Conservation (phyloP, 1,140 invertebrate species). For the Scaptodrosophila lebanonensis region DNA sequence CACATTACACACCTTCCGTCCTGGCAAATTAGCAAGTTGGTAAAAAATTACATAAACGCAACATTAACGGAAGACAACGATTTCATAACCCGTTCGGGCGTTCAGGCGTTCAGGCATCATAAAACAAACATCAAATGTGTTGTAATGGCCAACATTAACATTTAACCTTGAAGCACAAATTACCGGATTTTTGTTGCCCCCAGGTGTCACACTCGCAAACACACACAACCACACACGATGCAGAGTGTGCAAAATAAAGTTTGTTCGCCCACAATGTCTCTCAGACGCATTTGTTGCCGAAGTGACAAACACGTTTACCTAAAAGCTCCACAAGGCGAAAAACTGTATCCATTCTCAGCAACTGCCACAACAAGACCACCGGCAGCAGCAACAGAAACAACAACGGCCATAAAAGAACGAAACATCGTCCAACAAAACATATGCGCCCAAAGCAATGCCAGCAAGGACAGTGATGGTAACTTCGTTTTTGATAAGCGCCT, state of each 20-base stretch:
- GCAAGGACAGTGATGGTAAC: too few species aligned
- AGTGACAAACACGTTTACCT: slow-evolving; percentile 7
- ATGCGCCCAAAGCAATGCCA: too few species aligned
- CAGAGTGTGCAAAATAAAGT: slow-evolving; percentile 19
- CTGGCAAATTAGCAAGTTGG: slow-evolving; percentile 50
- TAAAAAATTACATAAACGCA: slow-evolving; percentile 58
- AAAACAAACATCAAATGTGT: slow-evolving; percentile 62
- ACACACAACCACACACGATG: not conserved
- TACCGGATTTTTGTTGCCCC: slow-evolving; percentile 69
- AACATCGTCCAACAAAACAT: too few species aligned
- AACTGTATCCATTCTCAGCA: too few species aligned
- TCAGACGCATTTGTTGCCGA: slow-evolving; percentile 30
- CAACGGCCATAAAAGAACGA: not conserved
- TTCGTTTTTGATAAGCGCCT: too few species aligned
- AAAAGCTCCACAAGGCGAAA: too few species aligned
- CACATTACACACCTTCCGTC: slow-evolving; percentile 30
- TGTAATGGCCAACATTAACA: slow-evolving; percentile 68
- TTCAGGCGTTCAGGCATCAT: slow-evolving; percentile 4
- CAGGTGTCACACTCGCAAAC: slow-evolving; percentile 24
- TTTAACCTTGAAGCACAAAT: slow-evolving; percentile 71
- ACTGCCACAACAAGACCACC: not conserved
- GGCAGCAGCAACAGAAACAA: slow-evolving; percentile 1
- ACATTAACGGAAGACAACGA: slow-evolving; percentile 39
- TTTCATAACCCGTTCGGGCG: slow-evolving; percentile 58
- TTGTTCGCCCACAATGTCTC: slow-evolving; percentile 35